Evolutionary conservation across 2,797 vertebrate genomes (phyloP).

Genomic region (Sylvia borin): DNA sequence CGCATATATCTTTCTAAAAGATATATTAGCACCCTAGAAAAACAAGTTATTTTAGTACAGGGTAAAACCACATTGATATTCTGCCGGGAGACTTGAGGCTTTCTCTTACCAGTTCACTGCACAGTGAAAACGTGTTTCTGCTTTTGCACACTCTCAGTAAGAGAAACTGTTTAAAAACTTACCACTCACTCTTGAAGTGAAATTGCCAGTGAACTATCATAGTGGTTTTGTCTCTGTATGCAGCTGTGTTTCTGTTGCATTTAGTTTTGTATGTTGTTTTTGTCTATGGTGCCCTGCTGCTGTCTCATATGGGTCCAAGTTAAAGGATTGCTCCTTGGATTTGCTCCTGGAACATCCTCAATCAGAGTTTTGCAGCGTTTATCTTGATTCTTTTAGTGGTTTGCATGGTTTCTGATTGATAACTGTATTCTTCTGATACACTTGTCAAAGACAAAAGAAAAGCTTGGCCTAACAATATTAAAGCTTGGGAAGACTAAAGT

Average conservation of each 20-base stretch:
- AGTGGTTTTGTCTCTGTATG: fast-evolving
- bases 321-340: background rate
- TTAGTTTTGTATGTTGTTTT: background rate
- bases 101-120: fast-evolving
- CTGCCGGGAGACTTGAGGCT: background rate
- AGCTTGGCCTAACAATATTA: background rate
- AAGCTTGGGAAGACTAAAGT: background rate
- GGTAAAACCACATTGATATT: background rate
- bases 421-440: background rate
- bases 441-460: background rate
- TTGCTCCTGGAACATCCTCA: fast-evolving
- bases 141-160: background rate
- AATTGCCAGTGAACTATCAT: background rate
- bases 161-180: background rate
- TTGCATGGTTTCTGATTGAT: background rate
- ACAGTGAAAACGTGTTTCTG: background rate
- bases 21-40: background rate
- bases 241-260: background rate
- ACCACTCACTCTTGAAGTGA: background rate
- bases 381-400: background rate
- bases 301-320: background rate
- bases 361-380: background rate
- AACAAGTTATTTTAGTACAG: background rate
- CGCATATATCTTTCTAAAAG: background rate
- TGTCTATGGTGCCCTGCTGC: background rate